Base-by-base conservation (phyloP, 2,113 vertebrate species). In the Neoarius graeffei region DNA sequence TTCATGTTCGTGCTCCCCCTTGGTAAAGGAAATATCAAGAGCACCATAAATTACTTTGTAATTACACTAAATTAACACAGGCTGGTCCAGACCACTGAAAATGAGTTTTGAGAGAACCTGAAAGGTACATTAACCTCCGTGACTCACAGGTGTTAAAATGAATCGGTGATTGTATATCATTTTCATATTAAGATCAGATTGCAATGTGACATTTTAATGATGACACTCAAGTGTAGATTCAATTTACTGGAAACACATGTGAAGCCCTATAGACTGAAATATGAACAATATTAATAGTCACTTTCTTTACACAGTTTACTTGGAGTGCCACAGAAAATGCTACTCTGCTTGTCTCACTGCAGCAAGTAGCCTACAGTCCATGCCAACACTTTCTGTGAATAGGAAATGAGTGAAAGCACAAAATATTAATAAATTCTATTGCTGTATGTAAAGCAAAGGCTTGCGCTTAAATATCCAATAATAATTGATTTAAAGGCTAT, bases 401-500 rank as follows among this genome's bases (percentile, higher is more conserved):
- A 95, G 91, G 94, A 93, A 88, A 66, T 50, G 92, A 92, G 93
- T 94, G 95, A 94, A 95, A 96, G 94, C 93, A 94, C 96, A 96
- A 96, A 96, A 96, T 96, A 88, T 74, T 59, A 96, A 96, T 96
- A 96, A 97, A 95, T 89, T 89, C 77, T 96, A 95, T 96, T 95
- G 95, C 95, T 96, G 95, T 97, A 94, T 95, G 94, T 96, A 95
- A 97, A 97, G 96, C 96, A 96, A 97, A 93, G 97, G 96, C 97
- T 98, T 98, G 97, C 97, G 97, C 97, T 42, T 97, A 97, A 97
- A 97, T 95, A 96, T 97, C 96, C 95, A 98, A 97, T 98, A 98
- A 98, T 96, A 97, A 97, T 97, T 97, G 97, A 98, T 99, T 99
- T 98, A 99, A 98, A 96, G 96, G 96, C 97, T 95, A 97, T 99